Percentiles rank a stretch among this genome's conserved stretches.
phyloP scores from a whole-genome alignment of 2,113 vertebrate genomes.

The Neotoma lepida region DNA sequence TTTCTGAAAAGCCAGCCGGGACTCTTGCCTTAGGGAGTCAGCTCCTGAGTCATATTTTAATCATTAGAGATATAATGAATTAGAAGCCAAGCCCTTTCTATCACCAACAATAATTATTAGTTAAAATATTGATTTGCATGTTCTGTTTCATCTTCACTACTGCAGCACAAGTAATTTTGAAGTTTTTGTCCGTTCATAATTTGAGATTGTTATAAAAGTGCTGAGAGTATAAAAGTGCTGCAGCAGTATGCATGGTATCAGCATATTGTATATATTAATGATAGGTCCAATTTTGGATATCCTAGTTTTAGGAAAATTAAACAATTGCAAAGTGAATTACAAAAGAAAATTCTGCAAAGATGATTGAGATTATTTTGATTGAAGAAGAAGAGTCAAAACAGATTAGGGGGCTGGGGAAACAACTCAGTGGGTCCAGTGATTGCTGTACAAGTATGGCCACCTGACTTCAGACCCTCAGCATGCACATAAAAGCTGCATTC shows the following conservation, averaged over 20 bases:
- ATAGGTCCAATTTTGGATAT: neutral
- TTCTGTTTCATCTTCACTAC: slow-evolving; percentile 8
- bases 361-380: slow-evolving; percentile 53
- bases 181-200: slow-evolving; percentile 14
- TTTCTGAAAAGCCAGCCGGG: neutral
- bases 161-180: neutral
- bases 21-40: neutral
- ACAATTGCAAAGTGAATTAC: neutral
- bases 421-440: neutral
- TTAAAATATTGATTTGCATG: neutral
- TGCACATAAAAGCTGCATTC: neutral
- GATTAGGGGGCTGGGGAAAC: neutral
- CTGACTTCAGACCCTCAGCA: neutral
- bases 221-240: neutral
- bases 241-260: neutral
- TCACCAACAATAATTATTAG: neutral
- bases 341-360: neutral
- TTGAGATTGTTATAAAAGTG: neutral
- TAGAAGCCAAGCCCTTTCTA: neutral
- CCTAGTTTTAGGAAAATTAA: slow-evolving; percentile 25
- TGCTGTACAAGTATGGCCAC: neutral
- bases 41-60: neutral
- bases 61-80: neutral
- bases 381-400: neutral
- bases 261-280: neutral